Evolutionary conservation across 2,888 invertebrate species (phyloP).

Genomic region (Lasioglossum pauxillum): DNA sequence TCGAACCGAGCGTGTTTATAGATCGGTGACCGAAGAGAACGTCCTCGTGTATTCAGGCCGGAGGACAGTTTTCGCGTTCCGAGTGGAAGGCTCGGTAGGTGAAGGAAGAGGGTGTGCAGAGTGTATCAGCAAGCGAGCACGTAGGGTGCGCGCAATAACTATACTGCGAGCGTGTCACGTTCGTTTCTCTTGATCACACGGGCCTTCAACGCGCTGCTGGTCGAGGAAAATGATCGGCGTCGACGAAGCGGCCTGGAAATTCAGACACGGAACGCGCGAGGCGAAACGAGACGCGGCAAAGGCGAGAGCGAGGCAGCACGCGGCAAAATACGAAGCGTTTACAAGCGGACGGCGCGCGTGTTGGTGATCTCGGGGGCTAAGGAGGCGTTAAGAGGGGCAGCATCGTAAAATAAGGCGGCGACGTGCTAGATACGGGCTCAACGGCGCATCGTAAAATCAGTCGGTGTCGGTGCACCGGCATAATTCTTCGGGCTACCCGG

Average conservation of each 20-base stretch:
- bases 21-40: not conserved
- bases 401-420: slow-evolving; percentile 72
- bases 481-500: slow-evolving; percentile 67
- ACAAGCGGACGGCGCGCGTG: slow-evolving; percentile 47
- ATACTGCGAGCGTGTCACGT: slow-evolving; percentile 36
- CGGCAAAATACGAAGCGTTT: slow-evolving; percentile 26
- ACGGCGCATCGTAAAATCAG: slow-evolving; percentile 72
- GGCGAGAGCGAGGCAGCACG: not conserved
- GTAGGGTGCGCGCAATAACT: slow-evolving; percentile 52
- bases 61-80: slow-evolving; percentile 15
- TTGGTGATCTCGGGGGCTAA: slow-evolving; percentile 62
- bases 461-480: slow-evolving; percentile 70
- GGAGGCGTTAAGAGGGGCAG: slow-evolving; percentile 74
- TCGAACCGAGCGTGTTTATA: not conserved
- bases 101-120: not conserved
- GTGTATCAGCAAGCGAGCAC: not conserved
- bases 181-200: slow-evolving; percentile 48
- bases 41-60: not conserved
- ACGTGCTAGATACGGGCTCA: slow-evolving; percentile 72
- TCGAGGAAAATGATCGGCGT: slow-evolving; percentile 40
- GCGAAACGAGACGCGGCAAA: slow-evolving; percentile 6
- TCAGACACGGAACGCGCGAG: slow-evolving; percentile 30
- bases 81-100: not conserved
- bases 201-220: slow-evolving; percentile 1
- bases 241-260: slow-evolving; percentile 34